Evolutionary conservation across 1,140 invertebrate genomes (phyloP).

Genomic region (Drosophila parabipectinata): DNA sequence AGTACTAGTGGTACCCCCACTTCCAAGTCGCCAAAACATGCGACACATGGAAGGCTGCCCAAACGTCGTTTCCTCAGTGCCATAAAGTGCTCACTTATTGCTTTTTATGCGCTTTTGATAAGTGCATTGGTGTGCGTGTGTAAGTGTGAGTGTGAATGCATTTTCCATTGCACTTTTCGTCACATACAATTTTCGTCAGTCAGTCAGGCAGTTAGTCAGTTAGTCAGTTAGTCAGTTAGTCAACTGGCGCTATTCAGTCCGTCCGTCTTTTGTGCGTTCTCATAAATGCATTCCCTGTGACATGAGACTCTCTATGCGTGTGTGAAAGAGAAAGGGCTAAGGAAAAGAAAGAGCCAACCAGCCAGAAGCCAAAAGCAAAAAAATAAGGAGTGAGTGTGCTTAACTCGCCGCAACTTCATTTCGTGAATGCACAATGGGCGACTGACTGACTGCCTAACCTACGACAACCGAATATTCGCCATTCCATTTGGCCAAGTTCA

Average conservation of each 20-base stretch:
- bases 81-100: slow-evolving; percentile 77
- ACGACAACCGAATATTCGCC: slow-evolving; percentile 82
- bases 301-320: not conserved
- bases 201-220: slow-evolving; percentile 54
- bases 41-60: slow-evolving; percentile 64
- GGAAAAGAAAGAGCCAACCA: slow-evolving; percentile 11
- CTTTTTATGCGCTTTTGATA: slow-evolving; percentile 79
- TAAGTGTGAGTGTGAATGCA: slow-evolving; percentile 49
- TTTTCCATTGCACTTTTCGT: slow-evolving; percentile 75
- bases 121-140: slow-evolving; percentile 20
- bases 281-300: slow-evolving; percentile 42
- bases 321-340: not conserved
- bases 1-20: not conserved
- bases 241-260: slow-evolving; percentile 40
- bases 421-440: slow-evolving; percentile 76
- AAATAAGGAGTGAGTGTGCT: slow-evolving; percentile 46
- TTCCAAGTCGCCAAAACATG: slow-evolving; percentile 21
- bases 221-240: slow-evolving; percentile 44
- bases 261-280: slow-evolving; percentile 60
- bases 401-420: slow-evolving; percentile 78
- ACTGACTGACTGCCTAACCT: slow-evolving; percentile 63
- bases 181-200: slow-evolving; percentile 53
- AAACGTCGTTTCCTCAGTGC: slow-evolving; percentile 59
- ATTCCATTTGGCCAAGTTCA: slow-evolving; percentile 81
- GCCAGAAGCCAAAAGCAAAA: not conserved